Evolutionary conservation across 2,888 invertebrate genomes (phyloP), one percentile per base, ranked within the genome.

Genomic region (Cheilosia scutellata): DNA sequence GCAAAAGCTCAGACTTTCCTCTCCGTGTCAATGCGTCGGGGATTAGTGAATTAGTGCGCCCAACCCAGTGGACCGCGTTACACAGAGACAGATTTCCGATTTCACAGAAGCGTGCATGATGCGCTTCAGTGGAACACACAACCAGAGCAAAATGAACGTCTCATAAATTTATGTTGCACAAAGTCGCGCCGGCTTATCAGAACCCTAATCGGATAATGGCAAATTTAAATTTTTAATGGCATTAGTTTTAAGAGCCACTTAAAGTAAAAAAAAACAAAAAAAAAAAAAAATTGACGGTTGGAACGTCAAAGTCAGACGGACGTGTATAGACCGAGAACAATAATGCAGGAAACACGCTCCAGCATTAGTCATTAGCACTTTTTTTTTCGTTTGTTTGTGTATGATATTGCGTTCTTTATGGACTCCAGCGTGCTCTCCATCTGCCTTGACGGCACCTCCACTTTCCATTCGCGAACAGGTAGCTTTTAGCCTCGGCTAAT

Each of bases 161-260:
- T 5, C 47, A 62, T 63, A 78, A 37, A 83, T 83, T 70, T 70
- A 65, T 68, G 78, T 74, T 49, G n/a, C 78, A 74, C 78, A 83
- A 78, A 78, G 78, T 51, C 20, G 44, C 78, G 37, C 78, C 78
- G 74, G 9, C 63, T 74, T 83, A 68, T 74, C 68, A 51, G 42
- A 29, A 27, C 40, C 29, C 57, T 44, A 78, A 78, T 83, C 74
- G 68, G 78, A 83, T 72, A 82, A 71, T 83, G 78, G 68, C 57
- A 16, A 83, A 83, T 74, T 83, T 74, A 65, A 78, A 74, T 83
- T 62, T 72, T 83, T 63, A 74, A 74, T 74, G 42, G 42, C 57
- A 63, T 57, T 68, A 57, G 20, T 40, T 66, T 74, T 62, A 77
- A 66, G 53, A 71, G 53, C 42, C 76, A 65, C 65, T 77, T 63